Evolutionary conservation across 1,140 invertebrate genomes (phyloP).

Genomic region (Listronotus oregonensis): DNA sequence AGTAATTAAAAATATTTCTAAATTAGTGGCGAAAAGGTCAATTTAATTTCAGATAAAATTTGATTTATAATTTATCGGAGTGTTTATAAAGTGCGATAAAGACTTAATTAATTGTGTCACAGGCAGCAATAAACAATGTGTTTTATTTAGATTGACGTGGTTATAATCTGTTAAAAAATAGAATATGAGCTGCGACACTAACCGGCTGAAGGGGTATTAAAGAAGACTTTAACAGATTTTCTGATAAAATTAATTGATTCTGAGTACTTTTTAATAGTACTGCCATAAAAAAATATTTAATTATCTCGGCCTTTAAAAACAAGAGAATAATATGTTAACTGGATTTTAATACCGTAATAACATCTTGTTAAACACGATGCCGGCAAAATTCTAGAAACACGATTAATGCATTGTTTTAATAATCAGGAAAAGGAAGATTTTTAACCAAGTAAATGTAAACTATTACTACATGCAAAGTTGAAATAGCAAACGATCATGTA

Average conservation of each 20-base stretch:
- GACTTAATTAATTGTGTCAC: conserved; percentile 35
- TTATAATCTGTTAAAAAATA: conserved; percentile 11
- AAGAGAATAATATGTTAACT: too few species aligned
- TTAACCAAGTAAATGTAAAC: too few species aligned
- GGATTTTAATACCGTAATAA: too few species aligned
- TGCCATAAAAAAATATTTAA: too few species aligned
- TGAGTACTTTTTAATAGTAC: conserved; percentile 5
- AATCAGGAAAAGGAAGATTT: too few species aligned
- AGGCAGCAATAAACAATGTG: conserved; percentile 32
- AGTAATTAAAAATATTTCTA: conserved; percentile 42
- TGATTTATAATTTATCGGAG: conserved; percentile 32
- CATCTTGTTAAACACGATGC: too few species aligned
- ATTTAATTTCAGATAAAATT: conserved; percentile 36
- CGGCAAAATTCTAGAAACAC: too few species aligned
- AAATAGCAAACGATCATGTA: too few species aligned
- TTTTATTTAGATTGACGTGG: conserved; percentile 27
- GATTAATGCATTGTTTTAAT: too few species aligned
- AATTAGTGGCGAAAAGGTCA: conserved; percentile 38
- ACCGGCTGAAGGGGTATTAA: conserved; percentile 17
- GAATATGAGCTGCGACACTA: conserved; percentile 19
- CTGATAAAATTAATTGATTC: conserved; percentile 28
- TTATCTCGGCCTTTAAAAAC: too few species aligned
- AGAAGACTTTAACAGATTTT: conserved; percentile 1
- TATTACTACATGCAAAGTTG: too few species aligned
- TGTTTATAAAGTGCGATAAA: conserved; percentile 35